Evolutionary conservation across 1,140 invertebrate genomes (phyloP).

Genomic region (Teleogryllus occipitalis): DNA sequence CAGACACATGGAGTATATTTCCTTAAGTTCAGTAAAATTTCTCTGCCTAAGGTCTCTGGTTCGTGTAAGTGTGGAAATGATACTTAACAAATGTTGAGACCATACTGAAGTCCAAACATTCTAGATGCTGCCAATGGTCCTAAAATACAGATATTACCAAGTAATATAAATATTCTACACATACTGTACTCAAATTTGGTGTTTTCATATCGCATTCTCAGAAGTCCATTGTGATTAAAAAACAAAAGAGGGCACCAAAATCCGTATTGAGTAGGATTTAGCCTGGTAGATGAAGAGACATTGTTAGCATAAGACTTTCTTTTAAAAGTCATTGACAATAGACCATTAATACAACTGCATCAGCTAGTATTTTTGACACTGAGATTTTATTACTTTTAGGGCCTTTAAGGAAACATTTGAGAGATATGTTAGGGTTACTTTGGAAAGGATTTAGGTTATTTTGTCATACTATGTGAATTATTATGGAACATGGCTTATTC

Average conservation of each 20-base stretch:
- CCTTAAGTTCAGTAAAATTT: background rate
- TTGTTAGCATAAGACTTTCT: conserved; percentile 1
- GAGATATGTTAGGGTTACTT: background rate
- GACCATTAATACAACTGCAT: conserved; percentile 4
- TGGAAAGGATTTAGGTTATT: background rate
- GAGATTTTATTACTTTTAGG: conserved; percentile 5
- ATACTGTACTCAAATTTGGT: conserved; percentile 12
- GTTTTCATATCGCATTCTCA: conserved; percentile 22
- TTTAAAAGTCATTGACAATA: conserved; percentile 6
- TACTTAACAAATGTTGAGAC: background rate
- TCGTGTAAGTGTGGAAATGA: background rate
- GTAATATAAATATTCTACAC: conserved; percentile 18
- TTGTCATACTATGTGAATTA: background rate
- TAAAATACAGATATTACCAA: conserved; percentile 13
- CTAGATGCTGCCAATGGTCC: background rate
- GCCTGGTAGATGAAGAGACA: conserved; percentile 1
- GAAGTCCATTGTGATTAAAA: conserved; percentile 21
- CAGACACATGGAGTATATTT: background rate
- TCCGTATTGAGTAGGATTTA: conserved; percentile 13
- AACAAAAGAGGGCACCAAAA: conserved; percentile 19
- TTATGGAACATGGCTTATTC: background rate
- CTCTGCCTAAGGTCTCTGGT: conserved; percentile 7
- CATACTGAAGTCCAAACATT: background rate
- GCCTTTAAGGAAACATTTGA: background rate
- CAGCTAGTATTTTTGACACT: conserved; percentile 4